These are phyloP conservation scores for Thysanoteuthis rhombus DNA, from an alignment of 2,888 invertebrate species.

Conservation along the genomic window DNA sequence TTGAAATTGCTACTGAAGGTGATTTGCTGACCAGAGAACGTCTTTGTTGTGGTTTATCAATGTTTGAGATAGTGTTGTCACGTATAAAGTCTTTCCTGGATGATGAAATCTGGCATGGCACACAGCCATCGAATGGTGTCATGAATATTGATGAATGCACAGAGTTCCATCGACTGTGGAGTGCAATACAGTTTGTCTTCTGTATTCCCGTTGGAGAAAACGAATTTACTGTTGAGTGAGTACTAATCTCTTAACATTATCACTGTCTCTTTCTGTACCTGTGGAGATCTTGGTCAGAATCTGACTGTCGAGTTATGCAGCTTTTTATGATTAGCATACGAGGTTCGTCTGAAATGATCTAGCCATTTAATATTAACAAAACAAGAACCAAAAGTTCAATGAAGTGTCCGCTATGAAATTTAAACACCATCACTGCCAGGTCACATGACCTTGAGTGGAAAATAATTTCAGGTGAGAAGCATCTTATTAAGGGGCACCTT, in stretches of 20 bases:
- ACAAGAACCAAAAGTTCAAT: too few species aligned
- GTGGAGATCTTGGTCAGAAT: neutral
- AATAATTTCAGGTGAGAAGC: too few species aligned
- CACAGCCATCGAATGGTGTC: slow-evolving; percentile 85
- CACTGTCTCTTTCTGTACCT: too few species aligned
- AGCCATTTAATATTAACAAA: too few species aligned
- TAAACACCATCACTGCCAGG: too few species aligned
- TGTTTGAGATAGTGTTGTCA: slow-evolving; percentile 93
- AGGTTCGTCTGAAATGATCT: too few species aligned
- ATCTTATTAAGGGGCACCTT: too few species aligned
- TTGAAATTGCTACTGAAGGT: slow-evolving; percentile 91
- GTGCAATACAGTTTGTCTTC: slow-evolving; percentile 96
- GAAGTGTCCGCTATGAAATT: too few species aligned
- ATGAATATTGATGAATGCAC: slow-evolving; percentile 96
- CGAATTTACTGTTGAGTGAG: slow-evolving; percentile 95
- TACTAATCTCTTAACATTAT: slow-evolving; percentile 52
- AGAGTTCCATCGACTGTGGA: slow-evolving; percentile 95
- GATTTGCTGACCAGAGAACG: slow-evolving; percentile 95
- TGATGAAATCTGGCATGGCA: slow-evolving; percentile 82
- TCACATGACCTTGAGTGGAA: too few species aligned
- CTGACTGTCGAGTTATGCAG: neutral
- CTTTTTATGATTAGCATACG: too few species aligned
- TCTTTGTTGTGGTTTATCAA: slow-evolving; percentile 94
- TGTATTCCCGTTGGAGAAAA: slow-evolving; percentile 96
- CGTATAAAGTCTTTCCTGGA: slow-evolving; percentile 83